Base-by-base conservation (phyloP, 2,797 vertebrate species). In the Chelon labrosus region DNA sequence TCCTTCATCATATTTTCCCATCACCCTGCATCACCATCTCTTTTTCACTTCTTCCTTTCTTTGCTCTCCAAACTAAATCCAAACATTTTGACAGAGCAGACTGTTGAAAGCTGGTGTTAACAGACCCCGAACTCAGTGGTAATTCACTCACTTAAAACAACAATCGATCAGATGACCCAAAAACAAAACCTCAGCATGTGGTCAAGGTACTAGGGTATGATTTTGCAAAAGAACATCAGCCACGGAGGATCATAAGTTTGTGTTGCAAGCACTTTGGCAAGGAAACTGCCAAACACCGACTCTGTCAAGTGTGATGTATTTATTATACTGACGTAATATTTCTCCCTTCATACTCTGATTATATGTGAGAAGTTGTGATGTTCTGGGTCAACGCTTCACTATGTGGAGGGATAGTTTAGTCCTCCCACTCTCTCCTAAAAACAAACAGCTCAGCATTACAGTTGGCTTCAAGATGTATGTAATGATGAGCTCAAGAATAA, bases 111-210 rank as follows among this genome's bases (percentile, higher is more conserved):
- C 8, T 3, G 22, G 8, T 52, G 53, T 56, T 51, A 39, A 16
- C 49, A 54, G 25, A 50, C 4, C 61, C 54, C 4, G 0, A 35
- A 51, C 2, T 51, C 51, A 1, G 5, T 12, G 42, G n/a, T 61
- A 77, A 66, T 65, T 82, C 69, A 39, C 51, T 70, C 46, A 22
- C 60, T 76, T 51, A 44, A 53, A 73, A 58, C 65, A 77, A 83
- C 65, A 66, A 64, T 54, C 39, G 8, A 37, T 64, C 13, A 7
- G 35, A 65, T 60, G 66, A 47, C 8, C 58, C 52, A 17, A 62
- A 56, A 79, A 72, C 52, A 55, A 47, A 73, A 58, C 49, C 41
- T 71, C 62, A 17, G 61, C 31, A 11, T 55, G 55, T 44, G 37
- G 25, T 8, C 2, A 56, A 19, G 41, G 51, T 50, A 41, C 41